phyloP scores from a whole-genome alignment of 2,797 vertebrate species.

The Syncerus caffer region DNA sequence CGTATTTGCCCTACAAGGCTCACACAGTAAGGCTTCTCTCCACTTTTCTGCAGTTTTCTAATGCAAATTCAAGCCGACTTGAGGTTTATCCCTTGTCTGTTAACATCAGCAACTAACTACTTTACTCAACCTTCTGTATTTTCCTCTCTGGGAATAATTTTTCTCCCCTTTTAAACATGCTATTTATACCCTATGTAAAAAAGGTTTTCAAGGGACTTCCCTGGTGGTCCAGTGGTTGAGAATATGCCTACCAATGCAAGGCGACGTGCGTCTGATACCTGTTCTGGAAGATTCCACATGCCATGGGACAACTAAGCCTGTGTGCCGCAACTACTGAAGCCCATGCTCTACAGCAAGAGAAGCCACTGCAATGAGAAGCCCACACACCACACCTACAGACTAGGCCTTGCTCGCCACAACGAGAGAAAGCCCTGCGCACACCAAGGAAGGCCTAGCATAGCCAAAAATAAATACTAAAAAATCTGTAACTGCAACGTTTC shows the following conservation, averaged over 20 bases:
- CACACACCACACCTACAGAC: accelerated
- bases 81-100: neutral
- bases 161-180: neutral
- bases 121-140: neutral
- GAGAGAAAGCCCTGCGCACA: neutral
- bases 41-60: neutral
- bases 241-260: neutral
- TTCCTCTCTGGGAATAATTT: neutral
- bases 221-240: neutral
- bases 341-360: neutral
- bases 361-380: neutral
- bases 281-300: neutral
- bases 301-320: neutral
- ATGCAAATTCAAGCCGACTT: neutral
- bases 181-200: neutral
- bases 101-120: neutral
- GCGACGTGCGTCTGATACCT: neutral
- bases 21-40: neutral
- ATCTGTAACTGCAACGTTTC: accelerated
- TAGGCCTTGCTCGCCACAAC: neutral
- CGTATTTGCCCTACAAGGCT: neutral
- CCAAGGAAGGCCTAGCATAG: neutral
- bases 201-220: neutral
- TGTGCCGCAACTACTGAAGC: neutral
- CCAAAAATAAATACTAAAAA: neutral